These are phyloP conservation scores for Orthosia cruda DNA, from an alignment of 2,888 invertebrate genomes.

Conservation along the genomic window DNA sequence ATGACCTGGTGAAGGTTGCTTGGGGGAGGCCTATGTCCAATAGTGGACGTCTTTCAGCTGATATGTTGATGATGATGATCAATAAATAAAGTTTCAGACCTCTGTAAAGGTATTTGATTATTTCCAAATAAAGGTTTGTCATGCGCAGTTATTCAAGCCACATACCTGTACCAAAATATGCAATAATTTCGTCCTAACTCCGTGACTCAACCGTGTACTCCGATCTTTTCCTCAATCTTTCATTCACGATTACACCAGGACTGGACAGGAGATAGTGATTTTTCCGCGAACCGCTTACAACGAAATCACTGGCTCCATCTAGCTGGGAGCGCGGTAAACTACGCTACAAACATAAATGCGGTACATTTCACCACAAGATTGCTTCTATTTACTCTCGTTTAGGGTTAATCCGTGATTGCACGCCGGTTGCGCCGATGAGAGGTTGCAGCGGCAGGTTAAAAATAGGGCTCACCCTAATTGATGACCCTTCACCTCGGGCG, in stretches of 20 bases:
- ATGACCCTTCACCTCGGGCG: slow-evolving; percentile 76
- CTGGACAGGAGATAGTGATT: slow-evolving; percentile 31
- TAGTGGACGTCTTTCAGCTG: too few species aligned
- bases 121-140: not conserved
- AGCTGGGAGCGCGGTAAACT: slow-evolving; percentile 41
- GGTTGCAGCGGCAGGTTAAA: slow-evolving; percentile 76
- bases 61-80: too few species aligned
- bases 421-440: slow-evolving; percentile 71
- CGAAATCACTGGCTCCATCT: slow-evolving; percentile 64
- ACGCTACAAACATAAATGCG: slow-evolving; percentile 51
- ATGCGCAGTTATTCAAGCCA: not conserved
- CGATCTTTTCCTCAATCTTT: slow-evolving; percentile 42
- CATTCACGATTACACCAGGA: slow-evolving; percentile 30
- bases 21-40: too few species aligned
- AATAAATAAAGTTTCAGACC: not conserved
- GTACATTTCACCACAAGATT: slow-evolving; percentile 71
- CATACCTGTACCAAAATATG: not conserved
- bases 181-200: slow-evolving; percentile 1
- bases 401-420: slow-evolving; percentile 75
- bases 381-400: slow-evolving; percentile 74
- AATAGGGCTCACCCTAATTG: slow-evolving; percentile 83
- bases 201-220: slow-evolving; percentile 9
- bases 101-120: not conserved
- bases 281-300: slow-evolving; percentile 40
- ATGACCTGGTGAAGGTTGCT: too few species aligned